Evolutionary conservation across 2,797 vertebrate species (phyloP), one percentile per base, ranked within the genome.

Genomic region (Thaleichthys pacificus): DNA sequence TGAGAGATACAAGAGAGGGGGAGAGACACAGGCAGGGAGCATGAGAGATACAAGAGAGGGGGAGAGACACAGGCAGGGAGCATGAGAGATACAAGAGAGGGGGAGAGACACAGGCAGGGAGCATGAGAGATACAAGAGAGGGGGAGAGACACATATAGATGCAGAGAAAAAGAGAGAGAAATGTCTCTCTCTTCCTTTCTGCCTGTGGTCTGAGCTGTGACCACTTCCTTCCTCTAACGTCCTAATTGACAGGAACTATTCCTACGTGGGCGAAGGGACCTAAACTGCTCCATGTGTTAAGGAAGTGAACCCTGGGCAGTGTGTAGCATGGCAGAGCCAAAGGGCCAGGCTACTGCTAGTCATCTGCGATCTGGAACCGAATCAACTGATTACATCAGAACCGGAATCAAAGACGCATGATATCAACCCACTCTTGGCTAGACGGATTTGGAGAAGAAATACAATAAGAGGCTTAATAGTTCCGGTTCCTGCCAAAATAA

Each of bases 181-280:
- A n/a, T n/a, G n/a, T n/a, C n/a, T n/a, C n/a, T n/a, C n/a, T n/a
- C n/a, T 8, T 72, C 70, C 28, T 4, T 5, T 68, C 64, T 66
- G 28, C 28, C 76, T 61, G 21, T 26, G 24, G 73, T 80, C 78
- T 73, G 51, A 80, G 60, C 68, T 5, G 2, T 42, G 66, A 78
- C 77, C 78, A 77, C 72, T 85, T 87, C 84, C 85, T 86, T 87
- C 83, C 83, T 85, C 61, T 68, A n/a, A 70, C 62, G 78, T 51
- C 79, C 56, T 77, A 79, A 81, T 69, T 79, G 66, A 73, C 71
- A 76, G 21, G 72, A 26, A 62, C 42, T 49, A 75, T 72, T 77
- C 72, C 70, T 35, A 14, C 19, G n/a, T 22, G 62, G 62, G 57
- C 77, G 74, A 54, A 77, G 14, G 66, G 58, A 2, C 3, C 22